Percentiles rank a stretch among this genome's conserved stretches.
Conservation (phyloP, 2,113 vertebrate genomes). For the Tyrannus savana region DNA sequence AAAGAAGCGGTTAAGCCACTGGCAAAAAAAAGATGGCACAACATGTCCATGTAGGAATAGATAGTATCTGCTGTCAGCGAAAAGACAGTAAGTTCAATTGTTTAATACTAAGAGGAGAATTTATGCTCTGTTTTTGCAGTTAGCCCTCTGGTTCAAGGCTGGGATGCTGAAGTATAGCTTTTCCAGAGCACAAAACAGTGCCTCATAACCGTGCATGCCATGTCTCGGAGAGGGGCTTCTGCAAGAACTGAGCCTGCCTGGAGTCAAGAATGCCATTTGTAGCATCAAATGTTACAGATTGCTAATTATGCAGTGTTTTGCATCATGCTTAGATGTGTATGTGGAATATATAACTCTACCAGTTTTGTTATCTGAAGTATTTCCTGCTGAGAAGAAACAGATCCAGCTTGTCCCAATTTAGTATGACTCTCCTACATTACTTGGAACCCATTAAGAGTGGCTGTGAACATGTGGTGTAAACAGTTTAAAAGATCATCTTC, state of each 20-base stretch:
- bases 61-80: neutral
- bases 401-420: neutral
- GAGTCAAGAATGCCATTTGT: neutral
- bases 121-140: neutral
- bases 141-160: neutral
- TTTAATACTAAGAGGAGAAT: neutral
- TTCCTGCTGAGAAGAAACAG: neutral
- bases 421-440: neutral
- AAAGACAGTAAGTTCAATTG: neutral
- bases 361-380: neutral
- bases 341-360: neutral
- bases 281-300: neutral
- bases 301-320: neutral
- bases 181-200: neutral
- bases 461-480: neutral
- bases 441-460: neutral
- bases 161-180: neutral
- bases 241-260: neutral
- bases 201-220: rapidly evolving
- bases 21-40: neutral
- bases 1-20: neutral
- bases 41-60: neutral
- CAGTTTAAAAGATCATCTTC: neutral
- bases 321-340: neutral
- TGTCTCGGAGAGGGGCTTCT: neutral